Conservation (phyloP, 2,888 invertebrate species). For the Acanthoscelides obtectus region DNA sequence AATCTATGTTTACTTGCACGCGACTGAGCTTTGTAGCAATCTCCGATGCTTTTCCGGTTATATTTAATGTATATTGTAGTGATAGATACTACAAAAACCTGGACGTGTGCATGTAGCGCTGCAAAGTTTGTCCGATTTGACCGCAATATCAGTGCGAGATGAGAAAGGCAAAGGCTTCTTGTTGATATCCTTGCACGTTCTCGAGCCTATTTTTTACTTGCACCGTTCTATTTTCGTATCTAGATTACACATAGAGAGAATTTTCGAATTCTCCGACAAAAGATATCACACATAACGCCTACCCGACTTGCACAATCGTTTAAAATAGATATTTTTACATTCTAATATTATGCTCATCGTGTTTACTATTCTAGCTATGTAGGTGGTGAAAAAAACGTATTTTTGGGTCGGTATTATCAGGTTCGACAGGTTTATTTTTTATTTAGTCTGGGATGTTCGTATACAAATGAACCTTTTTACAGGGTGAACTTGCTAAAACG, state of each 20-base stretch:
- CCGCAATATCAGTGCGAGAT: background rate
- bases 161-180: background rate
- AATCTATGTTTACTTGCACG: background rate
- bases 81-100: background rate
- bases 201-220: background rate
- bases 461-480: background rate
- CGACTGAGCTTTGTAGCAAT: background rate
- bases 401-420: background rate
- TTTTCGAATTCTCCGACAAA: background rate
- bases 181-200: background rate
- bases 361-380: conserved; percentile 8
- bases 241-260: background rate
- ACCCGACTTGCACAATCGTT: conserved; percentile 20
- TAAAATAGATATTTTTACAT: conserved; percentile 20
- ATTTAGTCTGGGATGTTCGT: background rate
- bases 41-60: background rate
- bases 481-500: background rate
- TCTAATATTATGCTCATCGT: conserved; percentile 12
- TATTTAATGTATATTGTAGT: background rate
- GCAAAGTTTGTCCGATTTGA: background rate
- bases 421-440: background rate
- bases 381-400: conserved; percentile 10
- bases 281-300: conserved; percentile 9
- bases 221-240: background rate
- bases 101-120: background rate